Conservation (phyloP, 2,888 invertebrate species). For the Exocentrus adspersus region DNA sequence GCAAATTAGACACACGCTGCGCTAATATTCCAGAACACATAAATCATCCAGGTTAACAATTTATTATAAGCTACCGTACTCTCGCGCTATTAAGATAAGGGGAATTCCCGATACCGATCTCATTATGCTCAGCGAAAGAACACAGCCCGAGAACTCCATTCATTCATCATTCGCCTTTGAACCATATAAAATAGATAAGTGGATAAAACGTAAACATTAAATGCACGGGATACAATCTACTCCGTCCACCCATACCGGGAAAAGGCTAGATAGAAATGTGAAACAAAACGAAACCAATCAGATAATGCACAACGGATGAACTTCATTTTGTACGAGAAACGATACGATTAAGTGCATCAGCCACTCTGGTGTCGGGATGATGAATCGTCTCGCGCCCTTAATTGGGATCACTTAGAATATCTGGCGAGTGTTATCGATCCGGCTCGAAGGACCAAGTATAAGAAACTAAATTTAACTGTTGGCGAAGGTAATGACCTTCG, state of each 20-base stretch:
- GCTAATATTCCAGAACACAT: conserved; percentile 8
- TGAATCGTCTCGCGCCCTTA: conserved; percentile 46
- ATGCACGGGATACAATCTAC: conserved; percentile 36
- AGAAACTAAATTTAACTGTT: not conserved
- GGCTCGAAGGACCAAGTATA: not conserved
- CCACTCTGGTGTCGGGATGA: conserved; percentile 52
- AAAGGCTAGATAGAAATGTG: conserved; percentile 29
- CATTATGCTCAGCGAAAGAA: conserved; percentile 39
- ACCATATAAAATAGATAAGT: conserved; percentile 45
- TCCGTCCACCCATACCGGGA: conserved; percentile 35
- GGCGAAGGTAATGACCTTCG: not conserved
- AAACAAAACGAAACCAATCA: conserved; percentile 49
- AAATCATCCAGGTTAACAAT: conserved; percentile 28
- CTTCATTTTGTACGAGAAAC: conserved; percentile 35
- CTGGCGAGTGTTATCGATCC: conserved; percentile 13
- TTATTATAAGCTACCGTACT: conserved; percentile 24
- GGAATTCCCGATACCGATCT: conserved; percentile 39
- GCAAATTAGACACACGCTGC: not conserved
- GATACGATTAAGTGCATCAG: conserved; percentile 41
- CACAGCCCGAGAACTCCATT: conserved; percentile 33
- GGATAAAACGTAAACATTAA: conserved; percentile 37
- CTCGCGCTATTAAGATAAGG: conserved; percentile 37
- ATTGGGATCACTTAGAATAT: conserved; percentile 34
- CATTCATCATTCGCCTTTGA: conserved; percentile 45
- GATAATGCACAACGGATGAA: conserved; percentile 45